phyloP scores from a whole-genome alignment of 2,113 vertebrate species.

The Oreamnos americanus region DNA sequence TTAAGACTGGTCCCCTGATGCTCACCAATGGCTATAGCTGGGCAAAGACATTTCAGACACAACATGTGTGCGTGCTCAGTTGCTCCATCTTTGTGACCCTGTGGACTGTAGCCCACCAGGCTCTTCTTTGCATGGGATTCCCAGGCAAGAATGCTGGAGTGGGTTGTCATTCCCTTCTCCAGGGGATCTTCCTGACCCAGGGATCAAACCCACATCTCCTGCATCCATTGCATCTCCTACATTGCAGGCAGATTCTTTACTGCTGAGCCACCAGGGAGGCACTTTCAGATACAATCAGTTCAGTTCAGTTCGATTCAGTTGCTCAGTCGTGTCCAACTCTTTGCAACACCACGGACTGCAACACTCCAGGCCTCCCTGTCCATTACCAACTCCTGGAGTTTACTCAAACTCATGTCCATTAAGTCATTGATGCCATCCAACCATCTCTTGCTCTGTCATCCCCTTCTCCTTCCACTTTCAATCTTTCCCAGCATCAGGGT shows the following conservation, averaged over 20 bases:
- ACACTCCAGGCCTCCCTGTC: neutral
- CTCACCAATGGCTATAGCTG: too few species aligned
- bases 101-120: neutral
- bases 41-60: neutral
- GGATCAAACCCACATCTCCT: neutral
- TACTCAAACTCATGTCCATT: neutral
- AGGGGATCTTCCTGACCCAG: neutral
- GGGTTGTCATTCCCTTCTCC: neutral
- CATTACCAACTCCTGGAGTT: neutral
- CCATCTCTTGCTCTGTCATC: neutral
- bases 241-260: neutral
- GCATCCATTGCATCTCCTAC: neutral
- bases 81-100: neutral
- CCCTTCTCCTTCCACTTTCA: neutral
- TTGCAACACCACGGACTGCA: neutral
- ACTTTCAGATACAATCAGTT: neutral
- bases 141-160: neutral
- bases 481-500: neutral
- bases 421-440: neutral
- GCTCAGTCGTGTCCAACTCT: rapidly evolving
- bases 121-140: neutral
- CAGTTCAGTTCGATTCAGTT: neutral
- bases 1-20: neutral
- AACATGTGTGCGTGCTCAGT: neutral
- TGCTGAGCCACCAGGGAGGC: neutral